A percentile compares a stretch with the other conserved stretches of the same genome.
Conservation (phyloP, 2,113 vertebrate genomes). For the Ochotona princeps region DNA sequence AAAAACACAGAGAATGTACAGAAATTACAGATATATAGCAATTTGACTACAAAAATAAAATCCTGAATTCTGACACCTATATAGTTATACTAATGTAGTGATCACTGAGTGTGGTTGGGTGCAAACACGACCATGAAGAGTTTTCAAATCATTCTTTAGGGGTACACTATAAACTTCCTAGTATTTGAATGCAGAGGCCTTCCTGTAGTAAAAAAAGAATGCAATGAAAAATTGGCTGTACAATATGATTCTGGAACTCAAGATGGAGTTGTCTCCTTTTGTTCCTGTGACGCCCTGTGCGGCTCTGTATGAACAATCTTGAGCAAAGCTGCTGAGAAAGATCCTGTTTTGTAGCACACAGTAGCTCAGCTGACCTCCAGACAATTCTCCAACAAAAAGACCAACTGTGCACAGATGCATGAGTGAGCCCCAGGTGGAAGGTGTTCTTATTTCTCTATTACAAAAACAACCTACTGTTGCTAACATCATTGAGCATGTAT, state of each 20-base stretch:
- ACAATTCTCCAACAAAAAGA: not conserved
- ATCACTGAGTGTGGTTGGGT: not conserved
- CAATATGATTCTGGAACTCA: not conserved
- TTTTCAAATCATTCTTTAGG: not conserved
- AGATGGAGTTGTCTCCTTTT: not conserved
- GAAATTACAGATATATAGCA: not conserved
- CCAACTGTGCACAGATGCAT: not conserved
- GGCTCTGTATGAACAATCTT: not conserved
- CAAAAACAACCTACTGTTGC: not conserved
- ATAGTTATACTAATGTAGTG: not conserved
- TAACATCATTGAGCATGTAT: not conserved
- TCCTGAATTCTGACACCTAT: not conserved
- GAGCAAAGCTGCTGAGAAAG: too few species aligned
- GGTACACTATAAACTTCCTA: not conserved
- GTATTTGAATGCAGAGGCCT: not conserved
- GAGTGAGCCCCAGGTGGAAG: not conserved
- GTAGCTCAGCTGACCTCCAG: not conserved
- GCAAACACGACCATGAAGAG: not conserved
- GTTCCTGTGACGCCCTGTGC: not conserved
- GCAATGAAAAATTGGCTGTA: not conserved
- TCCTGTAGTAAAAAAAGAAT: not conserved
- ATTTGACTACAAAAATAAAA: not conserved
- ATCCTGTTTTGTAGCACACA: not conserved
- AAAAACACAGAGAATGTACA: not conserved
- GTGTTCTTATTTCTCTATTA: not conserved